Evolutionary conservation across 1,140 invertebrate genomes (phyloP).

Genomic region (Tenebrio molitor): DNA sequence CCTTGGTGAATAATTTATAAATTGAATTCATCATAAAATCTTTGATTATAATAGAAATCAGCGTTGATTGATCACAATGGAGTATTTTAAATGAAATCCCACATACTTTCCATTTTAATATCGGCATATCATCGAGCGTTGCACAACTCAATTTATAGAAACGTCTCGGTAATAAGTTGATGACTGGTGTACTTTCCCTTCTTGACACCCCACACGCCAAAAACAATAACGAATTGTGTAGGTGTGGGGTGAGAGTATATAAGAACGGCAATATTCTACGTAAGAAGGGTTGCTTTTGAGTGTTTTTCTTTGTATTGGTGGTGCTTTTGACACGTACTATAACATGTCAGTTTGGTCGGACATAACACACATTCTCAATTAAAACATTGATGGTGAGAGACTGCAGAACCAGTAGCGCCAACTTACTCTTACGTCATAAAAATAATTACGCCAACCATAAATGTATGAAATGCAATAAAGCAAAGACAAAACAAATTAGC

Average conservation of each 20-base stretch:
- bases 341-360: conserved; percentile 18
- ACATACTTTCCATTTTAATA: conserved; percentile 12
- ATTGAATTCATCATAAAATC: conserved; percentile 2
- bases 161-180: neutral
- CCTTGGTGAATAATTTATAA: conserved; percentile 7
- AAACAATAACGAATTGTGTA: conserved; percentile 24
- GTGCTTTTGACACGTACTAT: conserved; percentile 30
- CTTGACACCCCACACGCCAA: neutral
- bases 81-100: neutral
- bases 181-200: neutral
- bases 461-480: conserved; percentile 28
- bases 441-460: conserved; percentile 25
- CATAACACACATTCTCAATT: conserved; percentile 38
- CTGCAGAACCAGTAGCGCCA: conserved; percentile 19
- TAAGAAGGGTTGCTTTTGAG: conserved; percentile 32
- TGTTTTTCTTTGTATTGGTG: conserved; percentile 38
- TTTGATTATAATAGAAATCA: conserved; percentile 22
- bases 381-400: conserved; percentile 20
- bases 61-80: conserved; percentile 24
- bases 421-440: conserved; percentile 21
- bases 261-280: conserved; percentile 17
- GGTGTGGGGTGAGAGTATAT: conserved; percentile 2
- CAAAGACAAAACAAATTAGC: conserved; percentile 31
- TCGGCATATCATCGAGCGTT: conserved; percentile 3
- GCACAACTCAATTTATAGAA: neutral